Conservation (phyloP, 23 tunicate species). For the Ciona savignyi region DNA sequence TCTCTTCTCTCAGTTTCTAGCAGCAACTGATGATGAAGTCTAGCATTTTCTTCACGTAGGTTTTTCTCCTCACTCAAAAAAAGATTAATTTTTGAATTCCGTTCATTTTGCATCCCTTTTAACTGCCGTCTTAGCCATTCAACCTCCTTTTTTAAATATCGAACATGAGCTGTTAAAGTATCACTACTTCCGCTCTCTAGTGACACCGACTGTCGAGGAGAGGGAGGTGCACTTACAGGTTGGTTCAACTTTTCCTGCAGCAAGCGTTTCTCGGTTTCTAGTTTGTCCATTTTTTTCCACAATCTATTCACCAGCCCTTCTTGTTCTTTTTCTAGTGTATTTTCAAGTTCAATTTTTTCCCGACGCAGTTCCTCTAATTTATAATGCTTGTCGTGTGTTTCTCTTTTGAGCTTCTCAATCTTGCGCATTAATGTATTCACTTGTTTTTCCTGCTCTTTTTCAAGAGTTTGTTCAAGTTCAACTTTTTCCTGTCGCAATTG, state of each 20-base stretch:
- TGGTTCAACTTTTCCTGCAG: slow-evolving; percentile 91
- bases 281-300: slow-evolving; percentile 97
- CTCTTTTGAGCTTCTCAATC: slow-evolving; percentile 65
- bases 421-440: slow-evolving; percentile 58
- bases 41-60: slow-evolving; percentile 88
- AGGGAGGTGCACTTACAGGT: slow-evolving; percentile 94
- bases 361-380: slow-evolving; percentile 87
- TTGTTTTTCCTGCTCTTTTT: slow-evolving; percentile 94
- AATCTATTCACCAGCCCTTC: slow-evolving; percentile 94
- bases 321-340: slow-evolving; percentile 95
- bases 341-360: slow-evolving; percentile 96
- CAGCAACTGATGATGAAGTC: slow-evolving; percentile 74
- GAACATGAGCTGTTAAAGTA: slow-evolving; percentile 87
- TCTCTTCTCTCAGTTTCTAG: slow-evolving; percentile 93
- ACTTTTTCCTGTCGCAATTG: slow-evolving; percentile 94
- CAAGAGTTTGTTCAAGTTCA: slow-evolving; percentile 87
- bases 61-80: slow-evolving; percentile 67
- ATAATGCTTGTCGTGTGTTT: slow-evolving; percentile 93
- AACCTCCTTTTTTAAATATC: slow-evolving; percentile 92
- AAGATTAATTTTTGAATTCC: slow-evolving; percentile 37
- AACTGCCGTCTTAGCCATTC: slow-evolving; percentile 84
- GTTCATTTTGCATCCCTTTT: slow-evolving; percentile 72
- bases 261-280: slow-evolving; percentile 89
- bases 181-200: slow-evolving; percentile 61
- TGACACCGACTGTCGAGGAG: slow-evolving; percentile 82